phyloP scores from a whole-genome alignment of 1,140 invertebrate genomes.

The Danaus melanippus region DNA sequence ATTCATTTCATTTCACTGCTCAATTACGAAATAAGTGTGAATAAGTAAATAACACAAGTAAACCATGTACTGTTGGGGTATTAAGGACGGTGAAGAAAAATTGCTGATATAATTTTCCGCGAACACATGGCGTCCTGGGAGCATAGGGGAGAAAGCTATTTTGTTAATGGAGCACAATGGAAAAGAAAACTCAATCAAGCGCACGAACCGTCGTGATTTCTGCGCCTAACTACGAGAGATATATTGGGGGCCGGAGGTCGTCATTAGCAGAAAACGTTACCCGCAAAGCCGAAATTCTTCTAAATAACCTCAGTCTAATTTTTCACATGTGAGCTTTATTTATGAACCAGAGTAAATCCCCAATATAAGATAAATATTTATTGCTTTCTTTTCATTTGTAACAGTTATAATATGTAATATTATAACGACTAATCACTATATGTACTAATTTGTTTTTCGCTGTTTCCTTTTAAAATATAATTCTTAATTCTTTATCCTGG shows the following conservation, averaged over 20 bases:
- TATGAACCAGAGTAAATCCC: conserved; percentile 24
- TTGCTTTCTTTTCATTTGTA: conserved; percentile 10
- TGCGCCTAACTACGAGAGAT: conserved; percentile 62
- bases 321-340: conserved; percentile 54
- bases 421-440: no score
- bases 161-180: conserved; percentile 66
- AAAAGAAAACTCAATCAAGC: conserved; percentile 68
- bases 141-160: conserved; percentile 57
- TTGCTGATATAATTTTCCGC: conserved; percentile 56
- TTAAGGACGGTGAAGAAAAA: conserved; percentile 37
- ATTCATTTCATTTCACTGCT: neutral
- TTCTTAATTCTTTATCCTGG: no score
- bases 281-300: conserved; percentile 38
- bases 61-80: conserved; percentile 12
- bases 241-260: conserved; percentile 47
- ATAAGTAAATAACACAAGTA: neutral
- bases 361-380: conserved; percentile 23
- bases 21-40: neutral
- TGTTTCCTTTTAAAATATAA: no score
- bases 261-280: conserved; percentile 54
- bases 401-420: no score
- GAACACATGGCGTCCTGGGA: conserved; percentile 48
- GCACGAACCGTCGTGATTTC: conserved; percentile 61
- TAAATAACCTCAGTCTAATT: conserved; percentile 48
- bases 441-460: no score